Conservation (phyloP, 1,140 invertebrate species). For the Ips typographus region DNA sequence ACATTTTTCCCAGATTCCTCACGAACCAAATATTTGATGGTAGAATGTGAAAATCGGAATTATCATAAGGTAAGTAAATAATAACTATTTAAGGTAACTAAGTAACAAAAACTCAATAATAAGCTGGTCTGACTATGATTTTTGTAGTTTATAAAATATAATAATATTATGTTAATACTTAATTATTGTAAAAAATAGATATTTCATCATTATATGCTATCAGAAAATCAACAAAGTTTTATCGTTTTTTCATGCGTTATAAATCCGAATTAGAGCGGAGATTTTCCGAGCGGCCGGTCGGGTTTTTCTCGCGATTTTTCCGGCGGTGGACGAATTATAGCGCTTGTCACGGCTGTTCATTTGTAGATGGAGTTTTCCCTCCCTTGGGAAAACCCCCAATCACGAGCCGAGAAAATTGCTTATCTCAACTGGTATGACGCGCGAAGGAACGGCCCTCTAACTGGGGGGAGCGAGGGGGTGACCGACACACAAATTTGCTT, state of each 20-base stretch:
- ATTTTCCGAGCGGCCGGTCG: slow-evolving; percentile 31
- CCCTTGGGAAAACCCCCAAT: slow-evolving; percentile 68
- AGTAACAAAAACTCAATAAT: too few species aligned
- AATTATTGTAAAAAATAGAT: background rate
- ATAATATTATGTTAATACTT: too few species aligned
- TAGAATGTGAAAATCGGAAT: too few species aligned
- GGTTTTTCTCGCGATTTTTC: slow-evolving; percentile 46
- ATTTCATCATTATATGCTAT: too few species aligned
- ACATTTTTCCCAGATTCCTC: too few species aligned
- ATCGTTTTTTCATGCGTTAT: slow-evolving; percentile 25
- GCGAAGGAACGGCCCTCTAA: slow-evolving; percentile 7
- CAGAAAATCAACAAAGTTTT: slow-evolving; percentile 1
- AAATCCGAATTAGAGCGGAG: slow-evolving; percentile 32
- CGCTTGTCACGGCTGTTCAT: slow-evolving; percentile 73
- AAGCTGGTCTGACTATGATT: too few species aligned
- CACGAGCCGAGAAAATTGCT: slow-evolving; percentile 72
- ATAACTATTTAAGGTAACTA: too few species aligned
- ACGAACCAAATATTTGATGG: too few species aligned
- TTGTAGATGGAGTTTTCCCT: slow-evolving; percentile 73
- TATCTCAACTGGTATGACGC: slow-evolving; percentile 49
- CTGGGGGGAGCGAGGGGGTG: background rate
- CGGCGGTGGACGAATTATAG: slow-evolving; percentile 62
- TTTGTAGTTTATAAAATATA: too few species aligned
- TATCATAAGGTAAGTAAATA: too few species aligned
- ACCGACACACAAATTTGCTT: too few species aligned